phyloP scores from a whole-genome alignment of 2,797 vertebrate species.

The Sciurus carolinensis region DNA sequence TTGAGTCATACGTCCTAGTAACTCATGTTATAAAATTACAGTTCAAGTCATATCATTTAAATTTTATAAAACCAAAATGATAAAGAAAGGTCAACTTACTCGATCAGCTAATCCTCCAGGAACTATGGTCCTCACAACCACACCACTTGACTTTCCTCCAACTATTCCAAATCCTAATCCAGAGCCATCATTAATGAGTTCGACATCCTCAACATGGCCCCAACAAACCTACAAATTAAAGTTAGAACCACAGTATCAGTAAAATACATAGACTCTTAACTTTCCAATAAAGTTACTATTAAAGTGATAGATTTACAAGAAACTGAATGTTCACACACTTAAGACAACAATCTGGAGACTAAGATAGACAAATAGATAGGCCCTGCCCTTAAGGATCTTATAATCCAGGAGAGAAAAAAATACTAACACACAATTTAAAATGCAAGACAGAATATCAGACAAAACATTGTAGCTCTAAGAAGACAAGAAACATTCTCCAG shows the following conservation, averaged over 20 bases:
- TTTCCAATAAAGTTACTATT: neutral
- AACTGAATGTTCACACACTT: conserved; percentile 30
- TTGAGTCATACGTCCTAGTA: neutral
- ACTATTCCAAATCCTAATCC: conserved; percentile 99
- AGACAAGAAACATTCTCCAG: neutral
- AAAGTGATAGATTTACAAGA: neutral
- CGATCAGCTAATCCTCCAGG: conserved; percentile 94
- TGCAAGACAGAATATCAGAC: neutral
- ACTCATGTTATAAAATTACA: conserved; percentile 12
- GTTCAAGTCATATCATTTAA: conserved; percentile 58
- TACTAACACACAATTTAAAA: conserved; percentile 35
- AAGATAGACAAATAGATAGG: neutral
- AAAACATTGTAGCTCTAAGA: neutral
- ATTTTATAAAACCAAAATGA: conserved; percentile 79
- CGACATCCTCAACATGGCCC: conserved; percentile 95
- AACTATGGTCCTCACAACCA: conserved; percentile 96
- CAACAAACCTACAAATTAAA: conserved; percentile 91
- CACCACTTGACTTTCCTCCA: conserved; percentile 94
- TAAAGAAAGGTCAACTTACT: conserved; percentile 89
- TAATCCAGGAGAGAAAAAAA: neutral
- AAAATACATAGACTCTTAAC: neutral
- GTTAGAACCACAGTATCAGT: conserved; percentile 1
- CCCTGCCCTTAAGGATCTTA: neutral
- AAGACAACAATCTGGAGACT: neutral
- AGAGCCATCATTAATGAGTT: conserved; percentile 96